These are phyloP conservation scores for Cettia cetti DNA, from an alignment of 2,113 vertebrate species.

Conservation along the genomic window DNA sequence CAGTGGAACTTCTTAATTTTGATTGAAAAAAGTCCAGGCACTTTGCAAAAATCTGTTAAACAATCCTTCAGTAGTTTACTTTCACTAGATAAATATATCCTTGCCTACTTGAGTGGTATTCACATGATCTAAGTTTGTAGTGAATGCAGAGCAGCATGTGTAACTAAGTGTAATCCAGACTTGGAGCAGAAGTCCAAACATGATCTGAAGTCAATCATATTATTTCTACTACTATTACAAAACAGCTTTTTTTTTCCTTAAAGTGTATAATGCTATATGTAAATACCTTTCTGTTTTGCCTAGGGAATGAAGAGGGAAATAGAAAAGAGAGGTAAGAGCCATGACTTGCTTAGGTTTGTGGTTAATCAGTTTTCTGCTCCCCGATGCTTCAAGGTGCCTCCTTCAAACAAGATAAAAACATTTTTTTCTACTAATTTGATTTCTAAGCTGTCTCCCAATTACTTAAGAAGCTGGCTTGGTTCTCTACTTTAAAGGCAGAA, in stretches of 20 bases:
- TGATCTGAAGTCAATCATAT: neutral
- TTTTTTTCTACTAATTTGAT: neutral
- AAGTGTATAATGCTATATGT: neutral
- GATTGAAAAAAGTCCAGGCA: neutral
- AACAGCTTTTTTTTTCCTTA: neutral
- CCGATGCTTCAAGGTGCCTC: fast-evolving
- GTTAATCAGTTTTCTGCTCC: neutral
- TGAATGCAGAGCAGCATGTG: neutral
- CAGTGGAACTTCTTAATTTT: neutral
- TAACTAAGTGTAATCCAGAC: neutral
- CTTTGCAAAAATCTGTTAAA: neutral
- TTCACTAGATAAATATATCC: neutral
- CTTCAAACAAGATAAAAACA: neutral
- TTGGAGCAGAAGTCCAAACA: neutral
- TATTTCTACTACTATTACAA: neutral
- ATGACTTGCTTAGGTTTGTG: neutral
- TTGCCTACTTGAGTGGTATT: neutral
- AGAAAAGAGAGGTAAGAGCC: neutral
- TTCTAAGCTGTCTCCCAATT: neutral
- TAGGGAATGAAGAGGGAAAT: neutral
- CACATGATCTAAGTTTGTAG: neutral
- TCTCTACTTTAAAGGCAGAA: neutral
- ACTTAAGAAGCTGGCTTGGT: neutral
- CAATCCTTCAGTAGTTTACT: neutral
- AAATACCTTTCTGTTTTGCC: neutral